Base-by-base conservation (phyloP, 2,888 invertebrate species). In the Conchocele bisecta region DNA sequence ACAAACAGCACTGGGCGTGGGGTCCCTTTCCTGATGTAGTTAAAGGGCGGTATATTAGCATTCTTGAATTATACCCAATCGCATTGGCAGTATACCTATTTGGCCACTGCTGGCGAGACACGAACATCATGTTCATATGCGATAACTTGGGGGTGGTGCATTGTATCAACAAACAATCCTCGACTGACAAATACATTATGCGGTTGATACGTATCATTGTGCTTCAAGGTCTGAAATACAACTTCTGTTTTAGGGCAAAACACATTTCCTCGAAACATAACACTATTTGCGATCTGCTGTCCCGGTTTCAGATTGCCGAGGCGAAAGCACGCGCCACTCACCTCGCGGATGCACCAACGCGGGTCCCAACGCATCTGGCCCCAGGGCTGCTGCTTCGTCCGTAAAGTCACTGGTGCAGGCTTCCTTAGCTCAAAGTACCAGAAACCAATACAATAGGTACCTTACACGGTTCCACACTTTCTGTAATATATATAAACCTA, bases 141-240 rank as follows among this genome's bases (percentile, higher is more conserved):
- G 67, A 67, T 26, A 67, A 67, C 37, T 31, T 63, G n/a, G 31
- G 48, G 3, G 54, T 57, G 28, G 69, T 69, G 15, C 37, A 63
- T 35, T 69, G 63, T 39, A 11, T 69, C 9, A 69, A 69, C 28
- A 63, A 44, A 29, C 69, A 69, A 41, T 51, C 69, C 1, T 63
- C 51, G 9, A 70, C 63, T 39, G 63, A 70, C 35, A 28, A 57
- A n/a, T 20, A 35, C 22, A 63, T 70, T 26, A 70, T 70, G 69
- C 61, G 57, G 17, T 46, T 70, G 22, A 20, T 64, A 6, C 26
- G 70, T n/a, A 37, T 59, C 2, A 70, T 64, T 39, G 64, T 70
- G 9, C 59, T 64, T 6, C 37, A 39, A 31, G 39, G 48, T 22
- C 28, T 64, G n/a, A 20, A 53, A 48, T 26, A 58, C 41, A 70